Base-by-base conservation (phyloP, 1,140 invertebrate genomes). In the Apis dorsata region DNA sequence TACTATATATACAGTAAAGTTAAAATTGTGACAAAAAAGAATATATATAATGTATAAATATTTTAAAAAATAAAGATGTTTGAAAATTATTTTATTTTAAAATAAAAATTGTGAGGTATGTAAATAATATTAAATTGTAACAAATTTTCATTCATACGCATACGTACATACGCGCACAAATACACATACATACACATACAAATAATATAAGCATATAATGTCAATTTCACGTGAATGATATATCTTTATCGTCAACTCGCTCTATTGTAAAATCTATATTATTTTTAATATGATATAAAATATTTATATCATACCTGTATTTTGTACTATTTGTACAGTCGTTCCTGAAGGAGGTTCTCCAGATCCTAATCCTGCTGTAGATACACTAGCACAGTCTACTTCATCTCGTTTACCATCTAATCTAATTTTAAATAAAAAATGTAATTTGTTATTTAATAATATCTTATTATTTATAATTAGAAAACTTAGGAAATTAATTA, bases 361-460 rank as follows among this genome's bases (percentile, higher is more conserved):
- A 28, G 91, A 88, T n/a, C 85, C 88, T n/a, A 90, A 87, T 34
- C 86, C 90, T 11, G 89, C 85, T 77, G 91, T 90, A 66, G 93
- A 93, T 0, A 90, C 90, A 77, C 90, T 90, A 9, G 91, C 92
- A 81, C 92, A 90, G 88, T 93, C 93, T 21, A 92, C 90, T 86
- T 94, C 93, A 82, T 94, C 93, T 71, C 91, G 93, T 79, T 93
- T 94, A 70, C 93, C 94, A 84, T 94, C 94, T 91, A 94, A 89
- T 91, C 94, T 94, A 34, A 34, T 34, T 34, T 34, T 34, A 34
- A 34, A 84, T 63, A 78, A 83, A 83, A 78, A 83, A 83, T 74
- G 70, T 28, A 78, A 76, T 24, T 82, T 21, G 62, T 66, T n/a
- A 60, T 57, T 57, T 4, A 51, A 62, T 49, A 51, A 24, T 9